Conservation (phyloP, 2,113 vertebrate genomes). For the Myotis davidii region DNA sequence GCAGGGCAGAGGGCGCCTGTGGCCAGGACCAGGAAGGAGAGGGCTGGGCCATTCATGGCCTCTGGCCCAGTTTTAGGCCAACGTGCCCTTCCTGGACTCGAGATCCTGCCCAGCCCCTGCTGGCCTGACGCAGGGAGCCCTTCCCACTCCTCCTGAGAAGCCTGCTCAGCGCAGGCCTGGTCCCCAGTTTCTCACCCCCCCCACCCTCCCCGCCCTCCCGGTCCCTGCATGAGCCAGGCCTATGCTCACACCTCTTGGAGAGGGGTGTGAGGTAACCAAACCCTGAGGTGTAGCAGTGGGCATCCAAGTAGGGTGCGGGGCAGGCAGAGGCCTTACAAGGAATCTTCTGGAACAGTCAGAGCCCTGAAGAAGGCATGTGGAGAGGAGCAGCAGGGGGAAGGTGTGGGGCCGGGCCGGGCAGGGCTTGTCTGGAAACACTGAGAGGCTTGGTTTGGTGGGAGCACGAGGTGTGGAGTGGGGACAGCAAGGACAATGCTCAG, state of each 20-base stretch:
- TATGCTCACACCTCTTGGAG: neutral
- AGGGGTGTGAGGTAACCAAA: neutral
- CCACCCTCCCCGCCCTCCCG: neutral
- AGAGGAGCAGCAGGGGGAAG: neutral
- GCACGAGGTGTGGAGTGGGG: fast-evolving
- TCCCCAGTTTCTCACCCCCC: neutral
- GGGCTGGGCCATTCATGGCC: neutral
- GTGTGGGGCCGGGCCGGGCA: fast-evolving
- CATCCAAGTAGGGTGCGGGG: neutral
- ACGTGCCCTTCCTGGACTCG: neutral
- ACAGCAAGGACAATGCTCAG: too few relatives aligned
- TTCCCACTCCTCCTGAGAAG: neutral
- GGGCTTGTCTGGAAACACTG: neutral
- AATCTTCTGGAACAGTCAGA: neutral
- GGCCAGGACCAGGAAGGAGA: neutral
- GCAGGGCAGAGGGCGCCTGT: slow-evolving; percentile 71
- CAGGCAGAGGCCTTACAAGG: neutral
- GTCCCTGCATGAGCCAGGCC: neutral
- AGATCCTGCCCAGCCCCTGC: too few relatives aligned
- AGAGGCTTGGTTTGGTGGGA: neutral
- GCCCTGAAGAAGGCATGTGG: neutral
- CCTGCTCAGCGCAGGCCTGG: neutral
- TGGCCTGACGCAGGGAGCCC: neutral
- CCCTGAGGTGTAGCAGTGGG: fast-evolving
- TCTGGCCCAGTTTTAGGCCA: too few relatives aligned